Base-by-base conservation (phyloP, 1,140 invertebrate genomes). In the Lutraria rhynchaena region DNA sequence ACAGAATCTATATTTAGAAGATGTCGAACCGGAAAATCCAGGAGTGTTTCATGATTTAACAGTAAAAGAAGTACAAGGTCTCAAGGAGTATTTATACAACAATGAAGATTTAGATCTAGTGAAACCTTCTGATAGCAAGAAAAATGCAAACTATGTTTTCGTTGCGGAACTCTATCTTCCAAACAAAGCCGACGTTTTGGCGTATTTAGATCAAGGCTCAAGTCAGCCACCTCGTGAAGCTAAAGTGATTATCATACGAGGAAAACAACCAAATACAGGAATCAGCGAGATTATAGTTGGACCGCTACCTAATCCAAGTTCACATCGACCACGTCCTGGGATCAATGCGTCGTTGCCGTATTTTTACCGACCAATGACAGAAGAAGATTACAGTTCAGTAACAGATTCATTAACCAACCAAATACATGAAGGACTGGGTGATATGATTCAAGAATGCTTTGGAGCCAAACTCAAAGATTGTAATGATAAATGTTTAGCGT, bases 201-300 rank as follows among this genome's bases (percentile, higher is more conserved):
- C 73, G 0, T 83, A 76, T 60, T 55, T 90, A n/a, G 82, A 88
- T 46, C 33, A 65, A 0, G 29, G 60, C 1, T 57, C 46, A 13
- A 9, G 22, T 3, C 71, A 78, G 37, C 89, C 89, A 11, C 61
- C 69, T 0, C 84, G 89, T 11, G 83, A 88, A 58, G 90, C 89
- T 0, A 83, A 77, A 49, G 87, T 86, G 24, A 81, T 87, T 0
- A 41, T 91, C 7, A 71, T 87, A 24, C 73, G 83, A 5, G 81
- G 85, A n/a, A 74, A 83, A 29, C 33, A 60, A 29, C 24, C 61
- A 2, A 69, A 81, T 0, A 85, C 85, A 0, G 67, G 77, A 9
- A 67, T 89, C 4, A 83, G 87, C 44, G 89, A 91, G 63, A 87
- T 87, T 69, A 73, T 89, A 1, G 83, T 91, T 13, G 87, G 87